A percentile compares a stretch with the other conserved stretches of the same genome.
These are phyloP conservation scores for Apostichopus californicus DNA, from an alignment of 35 echinoderm and acorn worm species.

Conservation along the genomic window DNA sequence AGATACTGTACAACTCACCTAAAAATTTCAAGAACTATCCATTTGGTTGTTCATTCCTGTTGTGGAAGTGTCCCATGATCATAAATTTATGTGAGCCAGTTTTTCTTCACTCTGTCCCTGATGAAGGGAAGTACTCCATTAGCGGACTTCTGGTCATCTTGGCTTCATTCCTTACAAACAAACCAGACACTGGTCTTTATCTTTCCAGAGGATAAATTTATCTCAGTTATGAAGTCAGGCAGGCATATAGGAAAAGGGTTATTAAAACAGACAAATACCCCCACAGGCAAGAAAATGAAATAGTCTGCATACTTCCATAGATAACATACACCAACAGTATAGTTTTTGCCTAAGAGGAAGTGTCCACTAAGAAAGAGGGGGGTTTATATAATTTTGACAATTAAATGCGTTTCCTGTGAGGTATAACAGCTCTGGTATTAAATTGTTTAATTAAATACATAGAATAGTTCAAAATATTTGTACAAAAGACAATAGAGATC, in stretches of 20 bases:
- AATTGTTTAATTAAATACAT: too few species aligned
- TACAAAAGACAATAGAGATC: too few species aligned
- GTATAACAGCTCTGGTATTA: too few species aligned
- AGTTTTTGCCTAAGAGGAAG: neutral
- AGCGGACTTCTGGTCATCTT: neutral
- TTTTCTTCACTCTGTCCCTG: neutral
- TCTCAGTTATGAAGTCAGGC: neutral
- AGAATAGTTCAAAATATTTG: too few species aligned
- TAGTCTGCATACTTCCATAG: conserved; percentile 9
- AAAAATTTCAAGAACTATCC: neutral
- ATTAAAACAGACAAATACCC: neutral
- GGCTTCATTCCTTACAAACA: conserved; percentile 1
- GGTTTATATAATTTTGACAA: neutral
- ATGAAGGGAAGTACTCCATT: neutral
- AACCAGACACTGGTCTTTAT: neutral
- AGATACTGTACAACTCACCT: neutral
- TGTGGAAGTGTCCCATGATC: too few species aligned
- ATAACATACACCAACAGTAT: neutral
- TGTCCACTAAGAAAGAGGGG: neutral
- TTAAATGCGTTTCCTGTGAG: neutral
- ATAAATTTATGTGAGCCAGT: too few species aligned
- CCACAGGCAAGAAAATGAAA: conserved; percentile 17
- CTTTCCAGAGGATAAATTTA: neutral
- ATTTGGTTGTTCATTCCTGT: neutral
- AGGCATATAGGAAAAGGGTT: conserved; percentile 19